phyloP scores from a whole-genome alignment of 1,140 invertebrate genomes.

The Linepithema humile region DNA sequence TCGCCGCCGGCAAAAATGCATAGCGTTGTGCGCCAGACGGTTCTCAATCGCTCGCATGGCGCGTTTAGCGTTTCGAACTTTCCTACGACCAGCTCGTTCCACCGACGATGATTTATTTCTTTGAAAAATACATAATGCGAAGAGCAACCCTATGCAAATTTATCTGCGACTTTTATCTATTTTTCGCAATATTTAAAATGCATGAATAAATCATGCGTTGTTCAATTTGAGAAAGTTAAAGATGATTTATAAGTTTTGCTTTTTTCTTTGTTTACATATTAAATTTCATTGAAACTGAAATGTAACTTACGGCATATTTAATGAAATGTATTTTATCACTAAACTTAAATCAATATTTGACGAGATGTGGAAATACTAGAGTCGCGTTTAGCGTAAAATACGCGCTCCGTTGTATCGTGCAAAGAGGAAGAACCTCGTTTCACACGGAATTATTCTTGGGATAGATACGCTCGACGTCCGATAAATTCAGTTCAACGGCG shows the following conservation, averaged over 20 bases:
- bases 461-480: conserved; percentile 22
- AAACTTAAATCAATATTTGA: no score
- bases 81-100: no score
- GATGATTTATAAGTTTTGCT: no score
- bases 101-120: neutral
- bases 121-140: neutral
- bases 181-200: neutral
- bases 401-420: neutral
- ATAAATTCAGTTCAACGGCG: conserved; percentile 55
- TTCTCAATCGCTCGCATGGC: conserved; percentile 77
- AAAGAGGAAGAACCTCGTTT: conserved; percentile 24
- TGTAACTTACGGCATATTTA: no score
- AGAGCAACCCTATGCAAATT: neutral
- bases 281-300: no score
- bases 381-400: neutral
- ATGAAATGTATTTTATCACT: no score
- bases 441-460: conserved; percentile 31
- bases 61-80: neutral
- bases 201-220: neutral
- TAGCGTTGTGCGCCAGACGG: conserved; percentile 75
- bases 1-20: conserved; percentile 80
- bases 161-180: neutral
- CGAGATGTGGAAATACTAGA: no score
- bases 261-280: no score
- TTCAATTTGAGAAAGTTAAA: no score